These are phyloP conservation scores for Conomelus anceps DNA, from an alignment of 2,888 invertebrate species.

Conservation along the genomic window DNA sequence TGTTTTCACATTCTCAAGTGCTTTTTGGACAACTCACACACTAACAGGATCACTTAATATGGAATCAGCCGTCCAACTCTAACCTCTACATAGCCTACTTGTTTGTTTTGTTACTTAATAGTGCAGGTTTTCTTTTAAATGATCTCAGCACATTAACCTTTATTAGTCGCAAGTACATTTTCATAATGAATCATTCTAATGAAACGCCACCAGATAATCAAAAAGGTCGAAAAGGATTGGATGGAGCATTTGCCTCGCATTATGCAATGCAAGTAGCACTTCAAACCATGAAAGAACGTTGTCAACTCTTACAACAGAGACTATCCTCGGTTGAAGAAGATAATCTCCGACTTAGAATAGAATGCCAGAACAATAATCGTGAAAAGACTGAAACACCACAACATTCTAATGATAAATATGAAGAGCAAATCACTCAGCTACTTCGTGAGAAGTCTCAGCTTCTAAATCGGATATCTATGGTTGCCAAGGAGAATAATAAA, in stretches of 20 bases:
- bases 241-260: conserved; percentile 29
- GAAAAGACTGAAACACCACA: conserved; percentile 20
- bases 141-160: neutral
- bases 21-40: neutral
- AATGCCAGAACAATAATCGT: conserved; percentile 34
- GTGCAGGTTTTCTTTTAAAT: no score
- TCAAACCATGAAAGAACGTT: conserved; percentile 75
- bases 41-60: neutral
- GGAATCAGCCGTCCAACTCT: neutral
- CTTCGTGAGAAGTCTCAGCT: conserved; percentile 69
- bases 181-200: neutral
- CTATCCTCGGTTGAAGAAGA: conserved; percentile 66
- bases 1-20: neutral
- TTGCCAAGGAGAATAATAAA: conserved; percentile 72
- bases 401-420: conserved; percentile 46
- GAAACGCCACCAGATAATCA: neutral
- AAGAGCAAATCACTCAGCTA: conserved; percentile 60
- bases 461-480: conserved; percentile 70
- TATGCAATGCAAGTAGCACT: conserved; percentile 51
- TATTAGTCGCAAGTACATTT: neutral
- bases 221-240: conserved; percentile 6
- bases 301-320: conserved; percentile 64
- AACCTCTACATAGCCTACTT: neutral
- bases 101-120: neutral
- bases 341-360: conserved; percentile 56